Percentiles rank a stretch among this genome's conserved stretches.
These are phyloP conservation scores for Limenitis camilla DNA, from an alignment of 2,888 invertebrate species.

Conservation along the genomic window DNA sequence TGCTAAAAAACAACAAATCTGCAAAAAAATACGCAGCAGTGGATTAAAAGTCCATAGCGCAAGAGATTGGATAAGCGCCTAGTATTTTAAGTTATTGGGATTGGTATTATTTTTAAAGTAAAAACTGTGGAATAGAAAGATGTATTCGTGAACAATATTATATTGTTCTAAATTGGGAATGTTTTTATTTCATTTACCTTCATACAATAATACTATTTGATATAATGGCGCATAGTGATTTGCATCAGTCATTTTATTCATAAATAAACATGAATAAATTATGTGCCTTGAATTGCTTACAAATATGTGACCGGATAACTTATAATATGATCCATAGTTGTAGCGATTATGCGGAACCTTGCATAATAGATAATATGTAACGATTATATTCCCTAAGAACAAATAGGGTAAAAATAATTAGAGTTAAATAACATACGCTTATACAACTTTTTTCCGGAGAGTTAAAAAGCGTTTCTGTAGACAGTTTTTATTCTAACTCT, in stretches of 20 bases:
- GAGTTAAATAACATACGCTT: too few species aligned
- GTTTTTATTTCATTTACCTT: neutral
- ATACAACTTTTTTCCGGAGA: too few species aligned
- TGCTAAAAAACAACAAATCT: conserved; percentile 56
- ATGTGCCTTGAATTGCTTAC: conserved; percentile 8
- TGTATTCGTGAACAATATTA: too few species aligned
- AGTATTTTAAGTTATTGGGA: neutral
- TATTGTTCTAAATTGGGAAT: neutral
- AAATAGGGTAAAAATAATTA: neutral
- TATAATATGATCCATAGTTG: conserved; percentile 4
- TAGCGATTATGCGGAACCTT: conserved; percentile 2
- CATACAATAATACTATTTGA: neutral
- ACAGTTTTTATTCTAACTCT: neutral
- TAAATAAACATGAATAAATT: conserved; percentile 7
- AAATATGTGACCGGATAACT: conserved; percentile 11
- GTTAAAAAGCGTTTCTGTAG: too few species aligned
- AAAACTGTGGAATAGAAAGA: too few species aligned
- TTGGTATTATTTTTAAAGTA: too few species aligned
- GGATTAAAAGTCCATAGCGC: conserved; percentile 31
- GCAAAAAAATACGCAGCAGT: conserved; percentile 38
- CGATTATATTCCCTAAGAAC: conserved; percentile 4
- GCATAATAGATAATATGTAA: conserved; percentile 5
- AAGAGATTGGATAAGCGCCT: conserved; percentile 31
- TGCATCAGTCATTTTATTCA: conserved; percentile 6
- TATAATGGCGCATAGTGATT: neutral